These are phyloP conservation scores for Aphyosemion australe DNA, from an alignment of 2,113 vertebrate species.

Conservation along the genomic window DNA sequence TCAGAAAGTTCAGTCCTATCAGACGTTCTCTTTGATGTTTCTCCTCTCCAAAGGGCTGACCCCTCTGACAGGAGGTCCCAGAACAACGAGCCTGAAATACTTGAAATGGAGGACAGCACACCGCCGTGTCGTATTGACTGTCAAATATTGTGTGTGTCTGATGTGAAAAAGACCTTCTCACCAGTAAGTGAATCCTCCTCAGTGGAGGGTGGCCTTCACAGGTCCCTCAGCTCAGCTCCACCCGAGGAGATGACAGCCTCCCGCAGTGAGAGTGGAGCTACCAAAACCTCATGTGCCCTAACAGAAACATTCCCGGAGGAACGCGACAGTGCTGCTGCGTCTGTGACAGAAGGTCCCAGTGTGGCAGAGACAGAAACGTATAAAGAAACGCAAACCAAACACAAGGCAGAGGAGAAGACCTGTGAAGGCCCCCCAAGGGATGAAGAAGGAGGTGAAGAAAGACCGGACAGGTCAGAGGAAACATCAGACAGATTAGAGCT, in stretches of 20 bases:
- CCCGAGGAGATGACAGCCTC: conserved; percentile 57
- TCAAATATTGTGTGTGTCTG: conserved; percentile 60
- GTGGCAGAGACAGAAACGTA: conserved; percentile 23
- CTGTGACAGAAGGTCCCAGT: conserved; percentile 34
- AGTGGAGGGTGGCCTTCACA: conserved; percentile 18
- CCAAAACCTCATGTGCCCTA: conserved; percentile 60
- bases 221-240: conserved; percentile 51
- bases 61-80: conserved; percentile 55
- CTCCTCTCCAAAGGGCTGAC: conserved; percentile 79
- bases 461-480: conserved; percentile 44
- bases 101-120: conserved; percentile 69
- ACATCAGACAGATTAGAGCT: conserved; percentile 67
- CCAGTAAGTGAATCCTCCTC: conserved; percentile 24
- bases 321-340: conserved; percentile 3
- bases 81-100: conserved; percentile 63
- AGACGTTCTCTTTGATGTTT: conserved; percentile 76
- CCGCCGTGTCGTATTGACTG: conserved; percentile 75
- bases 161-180: conserved; percentile 45
- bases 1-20: conserved; percentile 39
- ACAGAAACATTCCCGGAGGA: conserved; percentile 38
- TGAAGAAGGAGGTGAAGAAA: conserved; percentile 36
- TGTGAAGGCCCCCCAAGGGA: conserved; percentile 37
- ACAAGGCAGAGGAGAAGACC: conserved; percentile 38
- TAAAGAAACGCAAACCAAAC: conserved; percentile 27
- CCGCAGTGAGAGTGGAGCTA: conserved; percentile 47